Evolutionary conservation across 2,113 vertebrate species (phyloP), one percentile per base, ranked within the genome.

Genomic region (Speoplatyrhinus poulsoni): DNA sequence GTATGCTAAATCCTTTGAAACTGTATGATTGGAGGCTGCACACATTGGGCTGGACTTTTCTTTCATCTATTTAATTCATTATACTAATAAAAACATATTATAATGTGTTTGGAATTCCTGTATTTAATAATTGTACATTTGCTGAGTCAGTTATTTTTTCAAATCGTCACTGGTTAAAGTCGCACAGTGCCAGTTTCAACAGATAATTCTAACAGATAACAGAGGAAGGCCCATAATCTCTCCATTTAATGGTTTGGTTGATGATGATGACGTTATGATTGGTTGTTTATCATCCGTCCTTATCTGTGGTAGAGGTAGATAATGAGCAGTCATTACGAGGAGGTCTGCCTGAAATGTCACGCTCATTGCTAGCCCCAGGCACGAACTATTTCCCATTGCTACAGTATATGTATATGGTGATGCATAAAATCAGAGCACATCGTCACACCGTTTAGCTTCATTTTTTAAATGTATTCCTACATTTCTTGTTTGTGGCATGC

Each of bases 301-400:
- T 90, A 88, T 89, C 87, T 86, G 82, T 77, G 73, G 68, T 76
- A 72, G 86, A 81, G 76, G 62, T 60, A 69, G 74, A 82, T 88
- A 91, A 89, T 87, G 79, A 82, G 73, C 64, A 70, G 83, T 87
- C 87, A 91, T 89, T 90, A 90, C 73, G 85, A 84, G 81, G 74
- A 71, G 72, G 82, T 75, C 66, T 74, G 83, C 81, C 76, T 85
- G 85, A 82, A 75, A 73, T 78, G 77, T 82, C 80, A 82, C 68
- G 84, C 73, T 83, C 80, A 85, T 80, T 87, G 79, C 85, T 75
- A 69, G 87, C 79, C 79, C 60, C 61, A 72, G 6, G 79, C 36
- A 41, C 36, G 1, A 6, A 0, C 36, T 41, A 8, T 6, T 41
- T 5, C 6, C 36, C 36, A 41, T 5, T 41, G 79, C 82, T 83